Evolutionary conservation across 2,113 vertebrate species (phyloP), one percentile per base, ranked within the genome.

Genomic region (Coregonus clupeaformis): DNA sequence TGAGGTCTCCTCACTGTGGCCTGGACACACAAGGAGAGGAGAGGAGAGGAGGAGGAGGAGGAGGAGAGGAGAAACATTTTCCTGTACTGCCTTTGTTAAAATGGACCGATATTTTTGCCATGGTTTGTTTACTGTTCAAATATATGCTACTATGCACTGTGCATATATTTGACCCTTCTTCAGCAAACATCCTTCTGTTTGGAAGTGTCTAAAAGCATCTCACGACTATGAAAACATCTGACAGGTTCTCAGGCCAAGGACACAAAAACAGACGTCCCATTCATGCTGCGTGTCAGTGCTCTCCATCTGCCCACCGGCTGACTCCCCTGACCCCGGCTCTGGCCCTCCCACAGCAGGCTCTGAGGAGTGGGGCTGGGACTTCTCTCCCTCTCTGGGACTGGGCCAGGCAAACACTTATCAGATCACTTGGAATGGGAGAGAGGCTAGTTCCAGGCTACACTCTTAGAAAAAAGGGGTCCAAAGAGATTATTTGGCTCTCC

Each of bases 151-250:
- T 27, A 24, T 14, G 25, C 13, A 27, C 24, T 20, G 29, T 42
- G 30, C 65, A 67, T 75, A 22, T 66, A 62, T 75, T 68, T 68
- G 25, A 73, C 73, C 72, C 30, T 71, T 42, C 36, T 42, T 83
- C 62, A 47, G 78, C 77, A 84, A 84, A 85, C 76, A 81, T 76
- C 82, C 76, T 82, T 82, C 73, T 83, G 76, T 84, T 82, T 85
- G 65, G 75, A 80, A 83, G 82, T 79, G 80, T 86, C 80, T 84
- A 65, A 81, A 85, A 86, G 85, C 84, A 82, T 80, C 82, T 80
- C 49, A 75, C 69, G 3, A 59, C 71, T 81, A 69, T 69, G 78
- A 80, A 84, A 89, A 87, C 85, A 86, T 89, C 89, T 85, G 80
- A 83, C 49, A 74, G 69, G 66, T 65, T 81, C 82, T 70, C 77